Evolutionary conservation across 2,888 invertebrate genomes (phyloP), one percentile per base, ranked within the genome.

Genomic region (Camptogramma bilineatum): DNA sequence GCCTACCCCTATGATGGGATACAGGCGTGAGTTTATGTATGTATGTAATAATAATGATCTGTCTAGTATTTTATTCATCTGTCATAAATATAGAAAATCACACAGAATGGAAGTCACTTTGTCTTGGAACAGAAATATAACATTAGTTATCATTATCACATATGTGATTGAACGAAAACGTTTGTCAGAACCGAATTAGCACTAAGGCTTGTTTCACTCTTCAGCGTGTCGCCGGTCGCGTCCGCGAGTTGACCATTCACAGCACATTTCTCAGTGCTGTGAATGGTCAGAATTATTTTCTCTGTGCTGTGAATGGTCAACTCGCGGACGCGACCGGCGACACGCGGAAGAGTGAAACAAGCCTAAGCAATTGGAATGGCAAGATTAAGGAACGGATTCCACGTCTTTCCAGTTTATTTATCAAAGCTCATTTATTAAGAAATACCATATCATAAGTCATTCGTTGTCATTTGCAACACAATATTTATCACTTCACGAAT

Each of bases 331-430:
- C n/a, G n/a, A n/a, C n/a, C n/a, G n/a, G n/a, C n/a, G n/a, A n/a
- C n/a, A n/a, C n/a, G n/a, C n/a, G n/a, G n/a, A n/a, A n/a, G n/a
- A n/a, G n/a, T n/a, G n/a, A n/a, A n/a, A n/a, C n/a, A n/a, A n/a
- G n/a, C n/a, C n/a, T n/a, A 17, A 51, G 24, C 42, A 24, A 44
- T 21, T 51, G 61, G 46, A 56, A 56, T 62, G 62, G 52, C 56
- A 52, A 62, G 19, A 56, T 44, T 54, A 50, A 13, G 50, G 42
- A 61, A 61, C 42, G 10, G 51, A 8, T 54, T 31, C 50, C 31
- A 47, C 52, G 39, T 56, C 21, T 52, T 62, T 62, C 42, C 5
- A 28, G 9, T 56, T 52, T 17, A 56, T 18, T 39, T 52, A 62
- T 42, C 55, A 21, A 62, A 62, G 55, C 51, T 52, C 52, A 44